These are phyloP conservation scores for Psilopogon haemacephalus DNA, from an alignment of 2,113 vertebrate genomes.

Conservation along the genomic window DNA sequence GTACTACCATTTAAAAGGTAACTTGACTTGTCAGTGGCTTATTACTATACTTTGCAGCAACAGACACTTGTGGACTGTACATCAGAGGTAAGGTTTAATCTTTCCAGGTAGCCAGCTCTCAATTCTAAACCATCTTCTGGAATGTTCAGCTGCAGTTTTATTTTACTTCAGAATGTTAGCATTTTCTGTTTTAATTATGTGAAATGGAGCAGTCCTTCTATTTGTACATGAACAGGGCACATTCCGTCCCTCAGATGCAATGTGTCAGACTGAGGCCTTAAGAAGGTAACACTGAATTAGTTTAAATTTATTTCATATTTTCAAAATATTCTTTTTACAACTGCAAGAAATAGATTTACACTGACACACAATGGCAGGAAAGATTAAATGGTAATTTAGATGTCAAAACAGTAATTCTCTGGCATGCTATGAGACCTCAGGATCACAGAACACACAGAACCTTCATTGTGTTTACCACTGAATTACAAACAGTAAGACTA, in stretches of 20 bases:
- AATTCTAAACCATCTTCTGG: not conserved
- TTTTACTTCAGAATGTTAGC: not conserved
- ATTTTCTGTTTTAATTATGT: not conserved
- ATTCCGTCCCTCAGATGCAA: not conserved
- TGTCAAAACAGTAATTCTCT: constrained; percentile 35
- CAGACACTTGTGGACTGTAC: not conserved
- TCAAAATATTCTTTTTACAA: not conserved
- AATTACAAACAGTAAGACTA: not conserved
- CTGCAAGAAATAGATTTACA: not conserved
- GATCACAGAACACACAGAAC: constrained; percentile 2
- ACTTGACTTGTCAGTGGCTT: not conserved
- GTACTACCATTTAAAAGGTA: not conserved
- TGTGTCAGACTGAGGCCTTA: not conserved
- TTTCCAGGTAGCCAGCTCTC: not conserved
- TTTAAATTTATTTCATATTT: not conserved
- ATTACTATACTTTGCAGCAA: not conserved
- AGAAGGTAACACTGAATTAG: not conserved
- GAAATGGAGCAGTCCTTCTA: not conserved
- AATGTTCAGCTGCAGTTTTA: not conserved
- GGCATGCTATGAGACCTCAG: not conserved
- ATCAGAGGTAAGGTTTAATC: not conserved
- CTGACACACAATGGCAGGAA: not conserved
- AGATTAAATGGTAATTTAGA: constrained; percentile 18
- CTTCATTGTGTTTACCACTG: not conserved
- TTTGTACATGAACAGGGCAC: not conserved